A percentile compares a stretch with the other conserved stretches of the same genome.
These are phyloP conservation scores for Anarhynchus alexandrinus DNA, from an alignment of 2,113 vertebrate species.

Conservation along the genomic window DNA sequence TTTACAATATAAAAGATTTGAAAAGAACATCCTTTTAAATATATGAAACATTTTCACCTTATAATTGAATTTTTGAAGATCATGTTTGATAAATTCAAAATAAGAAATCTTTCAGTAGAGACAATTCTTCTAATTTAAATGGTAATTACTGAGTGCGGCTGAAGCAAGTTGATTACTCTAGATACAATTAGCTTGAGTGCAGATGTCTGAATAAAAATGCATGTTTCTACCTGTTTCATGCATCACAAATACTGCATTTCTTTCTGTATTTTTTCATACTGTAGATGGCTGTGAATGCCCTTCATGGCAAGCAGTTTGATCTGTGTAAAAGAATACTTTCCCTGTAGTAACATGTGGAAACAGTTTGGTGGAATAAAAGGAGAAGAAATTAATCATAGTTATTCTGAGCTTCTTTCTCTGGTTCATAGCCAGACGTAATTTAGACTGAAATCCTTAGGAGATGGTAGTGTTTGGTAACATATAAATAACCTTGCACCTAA, in stretches of 20 bases:
- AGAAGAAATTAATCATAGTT: constrained; percentile 50
- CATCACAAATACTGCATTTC: constrained; percentile 31
- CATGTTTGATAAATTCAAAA: constrained; percentile 45
- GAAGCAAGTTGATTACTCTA: constrained; percentile 35
- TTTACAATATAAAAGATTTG: neutral
- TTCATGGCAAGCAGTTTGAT: constrained; percentile 27
- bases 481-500: constrained; percentile 1
- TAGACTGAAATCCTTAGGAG: constrained; percentile 26
- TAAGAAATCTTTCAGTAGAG: constrained; percentile 40
- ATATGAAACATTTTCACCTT: constrained; percentile 61
- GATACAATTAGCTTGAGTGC: constrained; percentile 45
- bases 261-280: constrained; percentile 49
- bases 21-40: constrained; percentile 26
- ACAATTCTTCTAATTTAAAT: constrained; percentile 16
- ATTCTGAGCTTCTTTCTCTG: constrained; percentile 4
- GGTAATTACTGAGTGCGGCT: constrained; percentile 43
- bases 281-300: constrained; percentile 16
- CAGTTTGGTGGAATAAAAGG: constrained; percentile 42
- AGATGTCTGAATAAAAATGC: constrained; percentile 43
- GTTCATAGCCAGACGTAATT: constrained; percentile 35
- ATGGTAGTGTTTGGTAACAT: constrained; percentile 26
- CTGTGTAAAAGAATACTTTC: constrained; percentile 40
- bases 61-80: constrained; percentile 49
- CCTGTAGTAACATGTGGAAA: constrained; percentile 55
- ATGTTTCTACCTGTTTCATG: constrained; percentile 53